Evolutionary conservation across 2,888 invertebrate species (phyloP).

Genomic region (Tinea pellionella): DNA sequence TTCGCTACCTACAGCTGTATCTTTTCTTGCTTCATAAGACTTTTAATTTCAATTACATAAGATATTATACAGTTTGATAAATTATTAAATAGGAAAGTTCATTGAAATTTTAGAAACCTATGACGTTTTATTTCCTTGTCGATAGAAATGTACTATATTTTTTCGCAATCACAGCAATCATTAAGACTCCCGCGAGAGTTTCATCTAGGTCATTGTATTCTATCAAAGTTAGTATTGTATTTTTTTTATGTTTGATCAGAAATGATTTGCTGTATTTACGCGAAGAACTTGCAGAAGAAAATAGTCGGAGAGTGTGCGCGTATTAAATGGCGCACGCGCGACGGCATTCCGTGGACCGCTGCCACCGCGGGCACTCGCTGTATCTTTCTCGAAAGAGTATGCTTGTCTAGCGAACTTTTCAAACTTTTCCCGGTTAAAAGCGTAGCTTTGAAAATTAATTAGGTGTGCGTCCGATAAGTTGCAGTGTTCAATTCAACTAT

Average conservation of each 20-base stretch:
- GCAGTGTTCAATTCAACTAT: no score
- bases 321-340: constrained; percentile 52
- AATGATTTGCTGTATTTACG: not conserved
- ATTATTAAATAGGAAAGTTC: no score
- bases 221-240: not conserved
- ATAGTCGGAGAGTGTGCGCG: not conserved
- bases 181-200: not conserved
- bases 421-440: not conserved
- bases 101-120: no score
- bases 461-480: not conserved
- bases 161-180: not conserved
- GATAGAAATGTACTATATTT: not conserved
- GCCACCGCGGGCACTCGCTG: constrained; percentile 47
- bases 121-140: no score
- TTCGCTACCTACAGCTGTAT: not conserved
- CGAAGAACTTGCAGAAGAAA: not conserved
- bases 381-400: constrained; percentile 18
- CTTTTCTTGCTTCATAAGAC: no score
- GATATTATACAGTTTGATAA: no score
- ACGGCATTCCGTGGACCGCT: constrained; percentile 46
- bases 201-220: not conserved
- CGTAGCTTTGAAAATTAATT: not conserved
- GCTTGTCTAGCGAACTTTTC: not conserved
- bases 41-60: no score
- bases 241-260: not conserved